Evolutionary conservation across 2,797 vertebrate genomes (phyloP).

Genomic region (Huso huso): DNA sequence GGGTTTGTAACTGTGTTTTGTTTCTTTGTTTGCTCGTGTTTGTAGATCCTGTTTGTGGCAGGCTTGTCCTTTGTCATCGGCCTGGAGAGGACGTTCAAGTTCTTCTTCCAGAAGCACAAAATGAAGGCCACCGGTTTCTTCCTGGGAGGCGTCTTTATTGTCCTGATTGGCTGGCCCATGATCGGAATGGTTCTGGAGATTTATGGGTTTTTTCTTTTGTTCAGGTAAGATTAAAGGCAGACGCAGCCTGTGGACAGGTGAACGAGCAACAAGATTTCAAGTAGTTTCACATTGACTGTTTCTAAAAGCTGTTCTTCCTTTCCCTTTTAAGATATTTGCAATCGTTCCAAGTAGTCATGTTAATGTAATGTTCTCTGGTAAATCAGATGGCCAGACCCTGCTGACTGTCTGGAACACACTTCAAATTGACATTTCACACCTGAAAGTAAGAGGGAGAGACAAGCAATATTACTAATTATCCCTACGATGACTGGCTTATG

Average conservation of each 20-base stretch:
- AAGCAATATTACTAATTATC: too few species aligned
- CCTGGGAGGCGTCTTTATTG: conserved; percentile 87
- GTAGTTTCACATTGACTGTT: too few species aligned
- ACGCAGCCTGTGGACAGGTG: background rate
- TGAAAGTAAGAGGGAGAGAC: too few species aligned
- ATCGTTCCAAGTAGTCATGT: background rate
- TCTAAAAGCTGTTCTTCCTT: background rate
- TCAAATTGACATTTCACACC: too few species aligned
- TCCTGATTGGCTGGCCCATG: conserved; percentile 92
- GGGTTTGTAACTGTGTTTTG: background rate
- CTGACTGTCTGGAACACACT: too few species aligned
- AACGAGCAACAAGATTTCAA: background rate
- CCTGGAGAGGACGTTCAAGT: conserved; percentile 90
- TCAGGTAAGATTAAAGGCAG: conserved; percentile 66
- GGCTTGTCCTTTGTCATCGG: conserved; percentile 93
- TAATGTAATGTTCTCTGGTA: too few species aligned
- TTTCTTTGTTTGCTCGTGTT: conserved; percentile 1
- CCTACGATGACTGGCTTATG: too few species aligned
- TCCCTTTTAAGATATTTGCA: background rate
- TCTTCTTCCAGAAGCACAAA: conserved; percentile 98
- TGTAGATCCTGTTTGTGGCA: conserved; percentile 89
- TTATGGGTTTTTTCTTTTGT: conserved; percentile 94
- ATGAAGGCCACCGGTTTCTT: conserved; percentile 93
- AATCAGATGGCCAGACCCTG: too few species aligned
- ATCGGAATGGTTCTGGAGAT: conserved; percentile 89